Conservation (phyloP, 2,888 invertebrate genomes). For the Latrodectus hesperus region DNA sequence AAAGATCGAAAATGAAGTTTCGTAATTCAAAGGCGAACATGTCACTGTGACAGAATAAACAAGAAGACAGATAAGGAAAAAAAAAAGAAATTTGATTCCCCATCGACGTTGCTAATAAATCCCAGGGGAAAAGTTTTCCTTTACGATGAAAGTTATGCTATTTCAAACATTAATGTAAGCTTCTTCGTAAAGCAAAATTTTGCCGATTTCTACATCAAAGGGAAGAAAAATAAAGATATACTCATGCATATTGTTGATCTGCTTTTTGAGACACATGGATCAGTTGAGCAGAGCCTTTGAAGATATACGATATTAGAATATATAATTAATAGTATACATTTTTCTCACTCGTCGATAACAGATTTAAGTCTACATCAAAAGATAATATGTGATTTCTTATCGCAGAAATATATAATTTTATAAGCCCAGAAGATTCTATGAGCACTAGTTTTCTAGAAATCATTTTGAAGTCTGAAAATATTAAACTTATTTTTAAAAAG, state of each 20-base stretch:
- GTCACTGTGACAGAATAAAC: background rate
- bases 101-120: constrained; percentile 19
- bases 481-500: no score
- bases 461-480: no score
- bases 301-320: background rate
- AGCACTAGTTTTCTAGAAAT: background rate
- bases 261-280: background rate
- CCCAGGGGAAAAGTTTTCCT: constrained; percentile 32
- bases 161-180: constrained; percentile 46
- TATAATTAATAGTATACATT: constrained; percentile 3
- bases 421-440: background rate
- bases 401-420: background rate
- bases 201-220: constrained; percentile 40
- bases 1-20: constrained; percentile 14
- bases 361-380: no score
- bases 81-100: constrained; percentile 24
- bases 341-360: background rate
- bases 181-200: constrained; percentile 35
- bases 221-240: constrained; percentile 46
- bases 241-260: constrained; percentile 30
- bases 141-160: constrained; percentile 39
- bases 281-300: background rate
- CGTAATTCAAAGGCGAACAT: constrained; percentile 27
- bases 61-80: constrained; percentile 4
- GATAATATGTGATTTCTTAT: no score